Conservation (phyloP, 2,797 vertebrate genomes). For the Euphonia xanthogaster region DNA sequence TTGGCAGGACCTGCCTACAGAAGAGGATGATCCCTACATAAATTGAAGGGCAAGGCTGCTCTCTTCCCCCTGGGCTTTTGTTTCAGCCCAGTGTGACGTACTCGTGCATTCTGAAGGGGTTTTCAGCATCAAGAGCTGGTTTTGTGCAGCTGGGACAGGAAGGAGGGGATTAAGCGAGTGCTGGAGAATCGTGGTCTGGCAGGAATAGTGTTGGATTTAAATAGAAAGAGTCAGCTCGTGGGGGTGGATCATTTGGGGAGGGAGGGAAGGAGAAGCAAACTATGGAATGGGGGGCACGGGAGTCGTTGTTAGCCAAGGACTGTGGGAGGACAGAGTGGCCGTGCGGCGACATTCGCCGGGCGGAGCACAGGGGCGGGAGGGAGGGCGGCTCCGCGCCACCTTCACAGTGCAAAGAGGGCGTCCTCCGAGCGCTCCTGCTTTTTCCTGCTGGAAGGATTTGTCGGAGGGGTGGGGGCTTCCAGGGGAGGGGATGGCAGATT, state of each 20-base stretch:
- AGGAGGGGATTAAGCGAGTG: constrained; percentile 42
- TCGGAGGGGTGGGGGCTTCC: constrained; percentile 78
- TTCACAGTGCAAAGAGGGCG: constrained; percentile 87
- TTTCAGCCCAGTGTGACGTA: constrained; percentile 16
- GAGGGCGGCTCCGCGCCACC: background rate
- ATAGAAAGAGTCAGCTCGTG: constrained; percentile 64
- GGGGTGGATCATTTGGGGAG: constrained; percentile 8
- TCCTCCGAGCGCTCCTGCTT: constrained; percentile 88
- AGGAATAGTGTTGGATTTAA: constrained; percentile 54
- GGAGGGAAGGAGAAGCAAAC: constrained; percentile 7
- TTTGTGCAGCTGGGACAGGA: constrained; percentile 52
- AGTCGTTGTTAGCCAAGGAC: background rate
- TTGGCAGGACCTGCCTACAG: constrained; percentile 56
- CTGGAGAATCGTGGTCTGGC: constrained; percentile 41
- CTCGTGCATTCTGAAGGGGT: constrained; percentile 52
- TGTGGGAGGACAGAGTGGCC: constrained; percentile 14
- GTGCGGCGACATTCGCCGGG: background rate
- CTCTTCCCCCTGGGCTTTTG: constrained; percentile 15
- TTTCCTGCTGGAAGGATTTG: constrained; percentile 79
- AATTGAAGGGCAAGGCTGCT: constrained; percentile 42
- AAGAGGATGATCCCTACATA: constrained; percentile 38
- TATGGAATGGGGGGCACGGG: background rate
- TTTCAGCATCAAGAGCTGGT: constrained; percentile 51
- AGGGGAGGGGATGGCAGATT: constrained; percentile 85
- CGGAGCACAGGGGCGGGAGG: background rate